Conservation (phyloP, 2,888 invertebrate genomes). For the Rotaria sp. region DNA sequence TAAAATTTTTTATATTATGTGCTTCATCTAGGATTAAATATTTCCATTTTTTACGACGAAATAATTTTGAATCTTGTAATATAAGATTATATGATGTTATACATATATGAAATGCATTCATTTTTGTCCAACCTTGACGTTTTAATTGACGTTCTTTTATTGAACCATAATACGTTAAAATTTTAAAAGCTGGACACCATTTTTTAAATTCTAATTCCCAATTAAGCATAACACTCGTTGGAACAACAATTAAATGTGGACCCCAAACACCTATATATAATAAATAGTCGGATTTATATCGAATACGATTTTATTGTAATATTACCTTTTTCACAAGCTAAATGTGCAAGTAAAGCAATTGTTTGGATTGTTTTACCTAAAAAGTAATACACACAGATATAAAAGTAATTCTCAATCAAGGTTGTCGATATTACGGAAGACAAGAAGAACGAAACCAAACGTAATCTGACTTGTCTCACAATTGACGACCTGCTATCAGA, state of each 20-base stretch:
- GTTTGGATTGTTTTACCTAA: constrained; percentile 90
- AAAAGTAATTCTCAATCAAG: too few species aligned
- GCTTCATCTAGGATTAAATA: constrained; percentile 92
- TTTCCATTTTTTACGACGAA: constrained; percentile 92
- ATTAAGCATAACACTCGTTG: constrained; percentile 97
- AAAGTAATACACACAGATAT: constrained; percentile 9
- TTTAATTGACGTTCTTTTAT: constrained; percentile 74
- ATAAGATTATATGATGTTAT: constrained; percentile 95
- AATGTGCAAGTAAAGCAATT: constrained; percentile 81
- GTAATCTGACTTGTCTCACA: too few species aligned
- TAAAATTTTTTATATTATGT: constrained; percentile 98
- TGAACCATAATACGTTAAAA: constrained; percentile 91
- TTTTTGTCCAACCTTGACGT: constrained; percentile 83
- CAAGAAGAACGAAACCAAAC: too few species aligned
- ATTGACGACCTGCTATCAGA: too few species aligned
- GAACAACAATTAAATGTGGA: constrained; percentile 94
- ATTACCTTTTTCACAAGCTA: constrained; percentile 75
- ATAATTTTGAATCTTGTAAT: constrained; percentile 94
- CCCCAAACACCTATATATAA: constrained; percentile 67
- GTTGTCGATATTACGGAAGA: too few species aligned
- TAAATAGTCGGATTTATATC: too few species aligned
- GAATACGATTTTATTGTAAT: too few species aligned
- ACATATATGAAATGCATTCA: constrained; percentile 88
- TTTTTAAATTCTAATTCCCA: constrained; percentile 99
- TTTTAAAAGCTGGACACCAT: constrained; percentile 98